Evolutionary conservation across 2,888 invertebrate species (phyloP).

Genomic region (Toxonevra muliebris): DNA sequence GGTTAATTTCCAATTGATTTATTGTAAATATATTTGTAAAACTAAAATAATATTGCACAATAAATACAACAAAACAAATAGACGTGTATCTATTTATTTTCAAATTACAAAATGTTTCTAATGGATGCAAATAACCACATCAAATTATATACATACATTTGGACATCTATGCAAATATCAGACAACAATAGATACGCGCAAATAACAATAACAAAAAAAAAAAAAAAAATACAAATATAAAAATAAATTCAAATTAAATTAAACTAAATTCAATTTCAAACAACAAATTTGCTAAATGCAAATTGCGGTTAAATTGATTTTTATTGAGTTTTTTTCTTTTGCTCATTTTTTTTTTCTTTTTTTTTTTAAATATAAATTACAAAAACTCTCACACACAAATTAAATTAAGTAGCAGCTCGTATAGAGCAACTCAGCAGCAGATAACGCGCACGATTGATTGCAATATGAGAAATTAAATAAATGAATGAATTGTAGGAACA

Average conservation of each 20-base stretch:
- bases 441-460: constrained; percentile 44
- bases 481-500: background rate
- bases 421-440: too few species aligned
- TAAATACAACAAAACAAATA: too few species aligned
- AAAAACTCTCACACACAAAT: constrained; percentile 38
- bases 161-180: background rate
- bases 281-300: background rate
- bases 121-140: too few species aligned
- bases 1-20: too few species aligned
- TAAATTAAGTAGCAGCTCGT: constrained; percentile 38
- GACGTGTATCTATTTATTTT: too few species aligned
- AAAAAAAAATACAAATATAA: background rate
- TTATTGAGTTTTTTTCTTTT: constrained; percentile 48
- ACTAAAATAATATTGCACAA: too few species aligned
- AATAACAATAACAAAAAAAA: background rate
- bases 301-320: constrained; percentile 49
- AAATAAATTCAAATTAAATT: constrained; percentile 27
- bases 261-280: constrained; percentile 37
- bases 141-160: background rate
- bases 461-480: constrained; percentile 44
- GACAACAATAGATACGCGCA: background rate
- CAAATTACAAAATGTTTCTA: too few species aligned
- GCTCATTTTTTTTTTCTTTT: too few species aligned
- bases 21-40: too few species aligned
- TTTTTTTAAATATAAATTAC: too few species aligned